Evolutionary conservation across 2,797 vertebrate genomes (phyloP), one percentile per base, ranked within the genome.

Genomic region (Valencia hispanica): DNA sequence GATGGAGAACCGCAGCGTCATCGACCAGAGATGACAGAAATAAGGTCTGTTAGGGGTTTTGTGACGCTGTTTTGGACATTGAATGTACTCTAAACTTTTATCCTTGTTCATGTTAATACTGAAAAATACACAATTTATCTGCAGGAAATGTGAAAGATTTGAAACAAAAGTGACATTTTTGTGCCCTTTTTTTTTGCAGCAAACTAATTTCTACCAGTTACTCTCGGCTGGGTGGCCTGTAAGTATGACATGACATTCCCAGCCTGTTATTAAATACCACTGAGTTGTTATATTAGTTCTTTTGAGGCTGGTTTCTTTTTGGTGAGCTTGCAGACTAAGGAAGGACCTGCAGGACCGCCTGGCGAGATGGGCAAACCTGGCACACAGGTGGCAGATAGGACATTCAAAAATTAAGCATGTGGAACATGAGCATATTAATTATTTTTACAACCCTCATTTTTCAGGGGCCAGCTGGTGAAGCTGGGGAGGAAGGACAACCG

Each of bases 151-250:
- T 25, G 36, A 15, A 27, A 41, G 15, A 39, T 25, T 0, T 53
- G 2, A 48, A 48, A 48, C 11, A 25, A 22, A 51, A 51, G 50
- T 51, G 5, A 51, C 22, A 9, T n/a, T 22, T 66, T 43, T 43
- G 14, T 34, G 2, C 25, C 4, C 8, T 36, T n/a, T 17, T 20
- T 27, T 55, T 63, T 57, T 73, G 1, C 80, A 97, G 97, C 96
- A 96, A 94, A 96, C 95, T 9, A 93, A 92, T 0, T 94, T 97
- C 88, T 97, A 96, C 93, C 97, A 98, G 88, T 88, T 97, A 25
- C 95, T 98, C 18, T 84, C 80, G 0, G 85, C 95, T 0, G 96
- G 96, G 79, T 98, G 97, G 97, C 97, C 97, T 92, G 97, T 97
- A 95, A 97, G 97, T 97, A 92, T 57, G 15, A 36, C 51, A 68